Conservation (phyloP, 1,140 invertebrate species). For the Drosophila funebris region DNA sequence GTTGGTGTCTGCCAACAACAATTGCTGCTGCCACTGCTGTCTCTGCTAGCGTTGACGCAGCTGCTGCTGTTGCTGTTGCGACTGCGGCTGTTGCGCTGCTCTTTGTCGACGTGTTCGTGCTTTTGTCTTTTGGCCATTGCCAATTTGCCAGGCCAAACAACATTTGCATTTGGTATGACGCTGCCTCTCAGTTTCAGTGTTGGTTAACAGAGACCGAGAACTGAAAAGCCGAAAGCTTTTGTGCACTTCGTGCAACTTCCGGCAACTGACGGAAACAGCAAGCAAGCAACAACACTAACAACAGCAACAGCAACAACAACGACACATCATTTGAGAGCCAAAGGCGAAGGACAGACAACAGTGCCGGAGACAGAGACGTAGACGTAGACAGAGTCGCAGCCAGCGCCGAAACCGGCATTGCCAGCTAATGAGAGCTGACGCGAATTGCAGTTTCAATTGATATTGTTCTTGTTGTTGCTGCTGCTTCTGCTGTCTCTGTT, state of each 20-base stretch:
- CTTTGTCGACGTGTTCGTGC: slow-evolving; percentile 27
- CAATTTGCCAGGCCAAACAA: slow-evolving; percentile 46
- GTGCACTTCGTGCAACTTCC: neutral
- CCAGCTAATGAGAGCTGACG: slow-evolving; percentile 27
- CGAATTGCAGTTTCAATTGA: neutral
- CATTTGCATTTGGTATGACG: slow-evolving; percentile 33
- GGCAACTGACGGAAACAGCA: neutral
- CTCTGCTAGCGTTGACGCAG: slow-evolving; percentile 13
- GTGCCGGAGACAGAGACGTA: slow-evolving; percentile 7
- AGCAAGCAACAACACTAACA: slow-evolving; percentile 3
- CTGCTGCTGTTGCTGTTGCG: slow-evolving; percentile 5
- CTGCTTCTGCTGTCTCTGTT: neutral
- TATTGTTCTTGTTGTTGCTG: slow-evolving; percentile 7
- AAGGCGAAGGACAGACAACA: slow-evolving; percentile 22
- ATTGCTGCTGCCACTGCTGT: slow-evolving; percentile 19
- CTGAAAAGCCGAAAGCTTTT: no score
- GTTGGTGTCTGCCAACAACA: slow-evolving; percentile 21
- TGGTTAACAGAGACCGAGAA: slow-evolving; percentile 45
- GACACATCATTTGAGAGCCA: slow-evolving; percentile 14
- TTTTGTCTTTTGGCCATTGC: slow-evolving; percentile 41
- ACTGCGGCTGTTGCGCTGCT: slow-evolving; percentile 28
- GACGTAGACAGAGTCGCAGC: neutral
- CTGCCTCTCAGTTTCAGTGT: slow-evolving; percentile 12
- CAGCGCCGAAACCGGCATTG: neutral
- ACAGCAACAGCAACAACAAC: neutral